Conservation (phyloP, 1,140 invertebrate species). For the Oryzaephilus surinamensis region DNA sequence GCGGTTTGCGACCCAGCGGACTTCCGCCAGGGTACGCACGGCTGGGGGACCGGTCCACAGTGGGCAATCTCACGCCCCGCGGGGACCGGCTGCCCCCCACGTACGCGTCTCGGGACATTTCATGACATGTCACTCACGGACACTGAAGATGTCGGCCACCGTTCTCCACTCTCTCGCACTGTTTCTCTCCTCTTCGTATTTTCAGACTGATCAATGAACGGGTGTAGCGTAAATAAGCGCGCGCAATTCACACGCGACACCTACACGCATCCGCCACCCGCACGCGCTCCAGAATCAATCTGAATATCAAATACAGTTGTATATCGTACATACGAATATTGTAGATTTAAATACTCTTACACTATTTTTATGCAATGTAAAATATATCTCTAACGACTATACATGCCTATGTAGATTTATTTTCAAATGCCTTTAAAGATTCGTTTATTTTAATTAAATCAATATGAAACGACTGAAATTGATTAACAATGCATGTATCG, state of each 20-base stretch:
- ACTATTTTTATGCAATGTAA: too few relatives aligned
- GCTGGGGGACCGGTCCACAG: slow-evolving; percentile 74
- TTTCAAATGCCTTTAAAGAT: too few relatives aligned
- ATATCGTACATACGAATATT: too few relatives aligned
- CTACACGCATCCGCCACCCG: slow-evolving; percentile 10
- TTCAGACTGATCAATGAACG: slow-evolving; percentile 35
- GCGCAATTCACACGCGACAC: slow-evolving; percentile 22
- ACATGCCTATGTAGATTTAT: too few relatives aligned
- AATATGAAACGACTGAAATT: too few relatives aligned
- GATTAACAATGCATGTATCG: too few relatives aligned
- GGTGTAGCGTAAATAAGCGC: slow-evolving; percentile 37
- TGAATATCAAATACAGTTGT: too few relatives aligned
- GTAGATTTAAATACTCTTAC: too few relatives aligned
- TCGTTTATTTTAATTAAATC: too few relatives aligned
- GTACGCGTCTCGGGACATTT: slow-evolving; percentile 66
- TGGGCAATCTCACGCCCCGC: slow-evolving; percentile 57
- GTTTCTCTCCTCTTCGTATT: slow-evolving; percentile 20
- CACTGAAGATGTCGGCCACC: slow-evolving; percentile 29
- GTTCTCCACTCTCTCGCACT: slow-evolving; percentile 35
- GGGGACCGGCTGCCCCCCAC: slow-evolving; percentile 52
- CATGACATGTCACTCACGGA: slow-evolving; percentile 31
- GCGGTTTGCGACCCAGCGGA: slow-evolving; percentile 42
- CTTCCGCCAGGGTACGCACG: slow-evolving; percentile 54
- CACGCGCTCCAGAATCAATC: too few relatives aligned
- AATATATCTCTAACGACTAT: too few relatives aligned